Percentiles rank a stretch among this genome's conserved stretches.
phyloP scores from a whole-genome alignment of 92 coral and sea anemone genomes.

The Parazoanthus darwini region DNA sequence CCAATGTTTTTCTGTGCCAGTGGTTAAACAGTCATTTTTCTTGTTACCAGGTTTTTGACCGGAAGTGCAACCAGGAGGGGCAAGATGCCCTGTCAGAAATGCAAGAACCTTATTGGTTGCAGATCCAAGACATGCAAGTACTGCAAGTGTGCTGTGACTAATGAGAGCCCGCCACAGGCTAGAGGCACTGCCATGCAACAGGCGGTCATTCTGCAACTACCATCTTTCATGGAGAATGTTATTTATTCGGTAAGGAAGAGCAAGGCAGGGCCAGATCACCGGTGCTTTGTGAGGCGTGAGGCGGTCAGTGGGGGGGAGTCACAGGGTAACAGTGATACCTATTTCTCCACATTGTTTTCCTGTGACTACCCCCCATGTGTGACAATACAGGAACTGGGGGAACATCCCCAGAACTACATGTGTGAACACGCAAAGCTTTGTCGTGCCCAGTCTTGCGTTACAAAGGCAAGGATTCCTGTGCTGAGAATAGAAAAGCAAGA shows the following conservation, averaged over 20 bases:
- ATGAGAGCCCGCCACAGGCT: constrained; percentile 43
- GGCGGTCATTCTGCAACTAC: constrained; percentile 79
- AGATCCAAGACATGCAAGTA: constrained; percentile 93
- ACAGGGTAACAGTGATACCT: background rate
- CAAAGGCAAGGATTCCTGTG: constrained; percentile 64
- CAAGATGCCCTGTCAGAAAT: constrained; percentile 87
- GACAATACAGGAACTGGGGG: constrained; percentile 70
- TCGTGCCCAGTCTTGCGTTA: constrained; percentile 35
- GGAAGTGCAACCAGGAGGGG: constrained; percentile 98
- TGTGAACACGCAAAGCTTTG: constrained; percentile 90
- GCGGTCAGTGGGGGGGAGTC: constrained; percentile 33
- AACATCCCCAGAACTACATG: constrained; percentile 47
- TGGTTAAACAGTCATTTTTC: too few species aligned
- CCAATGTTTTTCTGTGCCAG: too few species aligned
- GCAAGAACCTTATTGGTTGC: constrained; percentile 90
- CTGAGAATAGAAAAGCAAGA: constrained; percentile 55
- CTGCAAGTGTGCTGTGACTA: constrained; percentile 70
- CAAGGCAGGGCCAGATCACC: constrained; percentile 83
- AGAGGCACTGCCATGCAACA: constrained; percentile 57
- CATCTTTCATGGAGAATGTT: constrained; percentile 50
- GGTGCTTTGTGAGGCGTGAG: constrained; percentile 83
- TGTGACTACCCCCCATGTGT: constrained; percentile 87
- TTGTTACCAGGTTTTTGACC: constrained; percentile 69
- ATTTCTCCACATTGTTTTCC: constrained; percentile 39
- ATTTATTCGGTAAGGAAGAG: constrained; percentile 83